phyloP scores from a whole-genome alignment of 2,113 vertebrate species.

The Lathamus discolor region DNA sequence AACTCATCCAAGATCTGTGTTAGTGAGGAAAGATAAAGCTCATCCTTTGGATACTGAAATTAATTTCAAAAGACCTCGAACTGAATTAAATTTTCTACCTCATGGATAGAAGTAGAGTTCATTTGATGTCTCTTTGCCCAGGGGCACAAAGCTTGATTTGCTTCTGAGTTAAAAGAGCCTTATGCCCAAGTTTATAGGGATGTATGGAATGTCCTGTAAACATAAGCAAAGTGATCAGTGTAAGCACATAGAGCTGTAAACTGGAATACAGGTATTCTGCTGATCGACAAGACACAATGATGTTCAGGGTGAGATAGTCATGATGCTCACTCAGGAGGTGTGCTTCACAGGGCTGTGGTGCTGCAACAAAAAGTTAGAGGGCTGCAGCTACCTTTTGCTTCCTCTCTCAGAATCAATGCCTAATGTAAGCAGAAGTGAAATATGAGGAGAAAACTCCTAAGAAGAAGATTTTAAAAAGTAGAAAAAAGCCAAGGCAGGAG shows the following conservation, averaged over 20 bases:
- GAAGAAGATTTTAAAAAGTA: background rate
- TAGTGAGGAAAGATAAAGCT: background rate
- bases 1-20: background rate
- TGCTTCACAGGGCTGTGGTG: background rate
- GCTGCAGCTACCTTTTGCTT: background rate
- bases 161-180: background rate
- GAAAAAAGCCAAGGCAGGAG: background rate
- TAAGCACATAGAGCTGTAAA: background rate
- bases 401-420: background rate
- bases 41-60: background rate
- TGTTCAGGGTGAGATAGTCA: background rate
- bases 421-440: background rate
- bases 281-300: fast-evolving
- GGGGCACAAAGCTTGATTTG: background rate
- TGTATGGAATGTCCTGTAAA: background rate
- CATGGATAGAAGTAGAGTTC: background rate
- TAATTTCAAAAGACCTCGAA: background rate
- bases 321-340: background rate
- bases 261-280: fast-evolving
- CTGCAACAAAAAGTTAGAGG: background rate
- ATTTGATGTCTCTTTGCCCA: background rate
- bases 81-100: background rate
- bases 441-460: background rate
- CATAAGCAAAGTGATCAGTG: background rate
- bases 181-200: background rate